Evolutionary conservation across 2,113 vertebrate genomes (phyloP).

Genomic region (Sakesphorus luctuosus): DNA sequence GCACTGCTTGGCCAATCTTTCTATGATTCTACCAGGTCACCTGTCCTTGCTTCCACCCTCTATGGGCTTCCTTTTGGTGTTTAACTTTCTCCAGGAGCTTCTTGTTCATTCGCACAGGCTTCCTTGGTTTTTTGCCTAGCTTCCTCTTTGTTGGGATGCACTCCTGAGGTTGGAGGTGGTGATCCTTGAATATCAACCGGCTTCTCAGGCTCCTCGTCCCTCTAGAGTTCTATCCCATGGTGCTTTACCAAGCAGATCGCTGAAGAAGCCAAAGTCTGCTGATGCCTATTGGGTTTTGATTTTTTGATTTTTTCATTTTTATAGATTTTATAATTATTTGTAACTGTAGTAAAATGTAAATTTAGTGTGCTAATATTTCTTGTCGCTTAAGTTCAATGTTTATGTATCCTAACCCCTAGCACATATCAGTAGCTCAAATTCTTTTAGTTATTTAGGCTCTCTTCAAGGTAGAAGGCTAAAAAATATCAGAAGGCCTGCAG

Average conservation of each 20-base stretch:
- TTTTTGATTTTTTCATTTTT: too few species aligned
- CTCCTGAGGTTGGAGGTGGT: not conserved
- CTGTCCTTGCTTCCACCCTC: not conserved
- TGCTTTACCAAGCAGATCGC: not conserved
- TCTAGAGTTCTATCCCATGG: not conserved
- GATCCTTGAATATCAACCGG: not conserved
- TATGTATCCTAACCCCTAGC: too few species aligned
- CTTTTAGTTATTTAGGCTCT: too few species aligned
- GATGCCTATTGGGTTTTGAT: too few species aligned
- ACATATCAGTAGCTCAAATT: too few species aligned
- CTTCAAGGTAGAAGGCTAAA: too few species aligned
- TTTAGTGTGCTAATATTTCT: too few species aligned
- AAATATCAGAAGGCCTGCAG: too few species aligned
- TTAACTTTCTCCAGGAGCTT: not conserved
- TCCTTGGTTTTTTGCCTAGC: not conserved
- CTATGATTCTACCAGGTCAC: not conserved
- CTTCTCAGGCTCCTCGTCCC: not conserved
- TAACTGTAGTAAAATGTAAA: too few species aligned
- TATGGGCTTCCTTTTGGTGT: not conserved
- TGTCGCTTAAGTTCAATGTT: too few species aligned
- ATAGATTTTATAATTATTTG: too few species aligned
- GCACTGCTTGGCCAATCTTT: not conserved
- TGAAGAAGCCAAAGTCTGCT: not conserved
- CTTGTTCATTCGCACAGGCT: not conserved
- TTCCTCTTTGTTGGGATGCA: not conserved